Evolutionary conservation across 2,888 invertebrate species (phyloP).

Genomic region (Drosophila melanocephala): DNA sequence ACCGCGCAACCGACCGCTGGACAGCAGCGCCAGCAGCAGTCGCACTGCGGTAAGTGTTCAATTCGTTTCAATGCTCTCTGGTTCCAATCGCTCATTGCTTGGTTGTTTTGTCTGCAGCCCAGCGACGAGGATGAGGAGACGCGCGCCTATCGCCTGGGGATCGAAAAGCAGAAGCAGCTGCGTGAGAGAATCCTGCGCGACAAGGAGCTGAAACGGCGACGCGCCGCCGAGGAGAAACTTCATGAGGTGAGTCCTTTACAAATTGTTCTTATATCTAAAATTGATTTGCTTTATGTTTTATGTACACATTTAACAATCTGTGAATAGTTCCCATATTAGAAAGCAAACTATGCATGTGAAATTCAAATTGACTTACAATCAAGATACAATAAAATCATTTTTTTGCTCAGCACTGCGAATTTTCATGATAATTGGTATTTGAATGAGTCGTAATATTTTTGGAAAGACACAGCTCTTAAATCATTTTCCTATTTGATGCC

Average conservation of each 20-base stretch:
- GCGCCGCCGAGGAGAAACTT: conserved; percentile 85
- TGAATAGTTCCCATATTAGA: background rate
- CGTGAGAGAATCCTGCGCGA: conserved; percentile 86
- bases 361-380: background rate
- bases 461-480: background rate
- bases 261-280: background rate
- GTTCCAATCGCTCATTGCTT: background rate
- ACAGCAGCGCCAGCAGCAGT: conserved; percentile 53
- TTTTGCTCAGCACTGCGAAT: background rate
- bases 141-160: conserved; percentile 85
- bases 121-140: conserved; percentile 86
- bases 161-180: conserved; percentile 86
- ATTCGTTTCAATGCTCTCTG: background rate
- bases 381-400: background rate
- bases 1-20: conserved; percentile 77
- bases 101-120: conserved; percentile 58
- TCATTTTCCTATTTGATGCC: background rate
- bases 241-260: conserved; percentile 79
- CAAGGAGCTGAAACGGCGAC: conserved; percentile 86
- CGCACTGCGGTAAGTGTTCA: conserved; percentile 76
- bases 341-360: background rate
- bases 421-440: background rate
- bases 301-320: background rate
- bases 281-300: background rate
- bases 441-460: background rate